Evolutionary conservation across 2,113 vertebrate genomes (phyloP).

Genomic region (Tapirus terrestris): DNA sequence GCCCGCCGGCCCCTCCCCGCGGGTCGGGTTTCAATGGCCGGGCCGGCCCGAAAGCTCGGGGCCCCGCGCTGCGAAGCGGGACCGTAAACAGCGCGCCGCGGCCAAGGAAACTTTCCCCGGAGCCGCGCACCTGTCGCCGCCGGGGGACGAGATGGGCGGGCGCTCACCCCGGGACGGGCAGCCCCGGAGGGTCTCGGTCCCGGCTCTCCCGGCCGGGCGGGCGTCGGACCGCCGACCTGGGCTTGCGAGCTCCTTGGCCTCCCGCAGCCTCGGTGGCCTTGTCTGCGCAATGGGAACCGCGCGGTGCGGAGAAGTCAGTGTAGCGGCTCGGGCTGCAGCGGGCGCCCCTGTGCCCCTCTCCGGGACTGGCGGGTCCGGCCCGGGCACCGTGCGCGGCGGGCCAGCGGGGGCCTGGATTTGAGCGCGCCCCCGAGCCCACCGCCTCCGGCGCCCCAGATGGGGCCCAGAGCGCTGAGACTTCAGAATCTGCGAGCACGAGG

Average conservation of each 20-base stretch:
- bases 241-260: background rate
- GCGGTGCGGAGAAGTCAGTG: no score
- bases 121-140: background rate
- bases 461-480: background rate
- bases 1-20: background rate
- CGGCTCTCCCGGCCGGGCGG: no score
- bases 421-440: fast-evolving
- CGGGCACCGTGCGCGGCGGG: fast-evolving
- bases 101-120: background rate
- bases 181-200: background rate
- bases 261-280: background rate
- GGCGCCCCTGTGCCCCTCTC: background rate
- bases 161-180: background rate
- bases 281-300: background rate
- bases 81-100: fast-evolving
- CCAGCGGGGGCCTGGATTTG: background rate
- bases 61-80: background rate
- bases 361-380: background rate
- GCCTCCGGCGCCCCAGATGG: background rate
- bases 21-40: slow-evolving; percentile 52
- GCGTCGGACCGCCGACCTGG: background rate
- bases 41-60: background rate
- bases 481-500: background rate
- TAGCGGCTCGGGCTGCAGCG: fast-evolving
- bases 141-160: fast-evolving